These are phyloP conservation scores for Miltochrista miniata DNA, from an alignment of 2,888 invertebrate genomes.

Conservation along the genomic window DNA sequence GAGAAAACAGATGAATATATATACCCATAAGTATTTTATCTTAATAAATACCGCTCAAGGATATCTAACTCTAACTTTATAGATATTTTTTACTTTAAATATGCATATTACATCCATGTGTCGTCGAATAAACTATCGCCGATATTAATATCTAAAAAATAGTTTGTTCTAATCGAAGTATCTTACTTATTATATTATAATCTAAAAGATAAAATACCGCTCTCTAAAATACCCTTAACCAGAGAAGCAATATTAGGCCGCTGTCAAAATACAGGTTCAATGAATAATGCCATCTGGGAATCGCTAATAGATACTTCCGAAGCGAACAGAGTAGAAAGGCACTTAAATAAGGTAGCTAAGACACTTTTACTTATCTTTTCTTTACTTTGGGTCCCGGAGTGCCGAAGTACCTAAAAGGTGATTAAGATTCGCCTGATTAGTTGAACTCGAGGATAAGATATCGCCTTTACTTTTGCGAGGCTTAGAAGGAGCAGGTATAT, in stretches of 20 bases:
- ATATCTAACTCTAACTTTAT: too few species aligned
- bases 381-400: conserved; percentile 45
- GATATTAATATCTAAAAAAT: too few species aligned
- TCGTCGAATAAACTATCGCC: too few species aligned
- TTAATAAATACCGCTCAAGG: too few species aligned
- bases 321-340: conserved; percentile 33
- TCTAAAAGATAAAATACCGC: not conserved
- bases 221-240: conserved; percentile 9
- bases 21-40: too few species aligned
- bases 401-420: conserved; percentile 49
- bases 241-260: conserved; percentile 26
- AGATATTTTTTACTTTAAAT: too few species aligned
- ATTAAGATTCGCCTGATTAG: conserved; percentile 60
- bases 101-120: too few species aligned
- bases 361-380: conserved; percentile 48
- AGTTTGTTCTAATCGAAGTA: too few species aligned
- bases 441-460: conserved; percentile 51
- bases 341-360: conserved; percentile 39
- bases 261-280: conserved; percentile 41
- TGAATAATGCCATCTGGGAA: conserved; percentile 48
- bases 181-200: not conserved
- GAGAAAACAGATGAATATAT: too few species aligned
- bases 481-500: conserved; percentile 28
- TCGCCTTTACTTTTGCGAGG: conserved; percentile 42
- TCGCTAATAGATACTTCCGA: conserved; percentile 38